These are phyloP conservation scores for Struthidea cinerea DNA, from an alignment of 2,113 vertebrate species.

Conservation along the genomic window DNA sequence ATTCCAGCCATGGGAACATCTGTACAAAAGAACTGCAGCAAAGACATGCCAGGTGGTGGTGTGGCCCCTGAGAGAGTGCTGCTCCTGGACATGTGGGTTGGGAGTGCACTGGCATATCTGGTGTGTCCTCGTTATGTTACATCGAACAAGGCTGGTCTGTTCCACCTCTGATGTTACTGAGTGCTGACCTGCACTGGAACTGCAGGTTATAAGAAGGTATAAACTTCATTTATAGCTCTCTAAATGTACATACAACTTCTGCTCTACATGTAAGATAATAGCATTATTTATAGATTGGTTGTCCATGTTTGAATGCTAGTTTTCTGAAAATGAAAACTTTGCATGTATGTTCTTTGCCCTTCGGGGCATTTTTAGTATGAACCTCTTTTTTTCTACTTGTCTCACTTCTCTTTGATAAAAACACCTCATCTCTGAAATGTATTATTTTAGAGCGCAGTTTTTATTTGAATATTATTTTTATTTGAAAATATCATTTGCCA, in stretches of 20 bases:
- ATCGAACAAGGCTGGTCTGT: not conserved
- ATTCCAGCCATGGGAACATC: conserved; percentile 44
- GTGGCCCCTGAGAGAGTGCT: not conserved
- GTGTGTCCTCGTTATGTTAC: not conserved
- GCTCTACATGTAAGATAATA: not conserved
- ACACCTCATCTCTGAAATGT: not conserved
- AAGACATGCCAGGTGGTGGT: not conserved
- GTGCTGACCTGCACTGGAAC: not conserved
- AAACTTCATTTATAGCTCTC: not conserved
- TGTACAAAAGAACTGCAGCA: not conserved
- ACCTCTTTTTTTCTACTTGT: not conserved
- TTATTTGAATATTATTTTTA: not conserved
- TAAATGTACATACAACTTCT: not conserved
- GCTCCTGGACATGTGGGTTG: rapidly evolving
- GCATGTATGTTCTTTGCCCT: not conserved
- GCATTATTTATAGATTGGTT: not conserved
- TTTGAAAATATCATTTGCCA: not conserved
- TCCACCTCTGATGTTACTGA: not conserved
- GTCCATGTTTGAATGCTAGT: not conserved
- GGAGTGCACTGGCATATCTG: rapidly evolving
- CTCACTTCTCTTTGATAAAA: not conserved
- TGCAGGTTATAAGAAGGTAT: not conserved
- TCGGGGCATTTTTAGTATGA: not conserved
- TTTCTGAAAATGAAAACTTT: not conserved
- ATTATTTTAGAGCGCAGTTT: not conserved